phyloP scores from a whole-genome alignment of 2,888 invertebrate genomes.

The Ceraclea dissimilis region DNA sequence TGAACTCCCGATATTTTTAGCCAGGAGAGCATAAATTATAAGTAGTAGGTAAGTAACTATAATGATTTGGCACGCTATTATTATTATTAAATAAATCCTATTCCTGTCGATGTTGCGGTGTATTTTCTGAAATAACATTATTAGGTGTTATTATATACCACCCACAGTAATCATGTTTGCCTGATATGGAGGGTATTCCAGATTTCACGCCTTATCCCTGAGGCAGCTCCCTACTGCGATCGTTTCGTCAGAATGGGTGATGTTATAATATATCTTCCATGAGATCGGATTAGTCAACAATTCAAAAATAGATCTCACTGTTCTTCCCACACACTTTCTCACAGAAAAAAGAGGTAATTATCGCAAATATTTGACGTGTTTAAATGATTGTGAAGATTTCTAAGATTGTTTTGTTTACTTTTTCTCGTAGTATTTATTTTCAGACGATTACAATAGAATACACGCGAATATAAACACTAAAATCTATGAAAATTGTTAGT shows the following conservation, averaged over 20 bases:
- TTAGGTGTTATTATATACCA: background rate
- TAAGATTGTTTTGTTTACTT: too few species aligned
- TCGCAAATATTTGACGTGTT: too few species aligned
- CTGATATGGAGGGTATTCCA: conserved; percentile 17
- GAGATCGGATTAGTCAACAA: conserved; percentile 18
- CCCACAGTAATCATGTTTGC: conserved; percentile 11
- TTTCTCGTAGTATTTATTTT: too few species aligned
- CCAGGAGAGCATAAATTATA: background rate
- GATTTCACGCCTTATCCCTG: conserved; percentile 17
- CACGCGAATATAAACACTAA: too few species aligned
- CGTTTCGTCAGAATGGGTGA: background rate
- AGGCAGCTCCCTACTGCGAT: conserved; percentile 18
- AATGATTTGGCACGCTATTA: background rate
- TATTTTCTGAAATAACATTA: too few species aligned
- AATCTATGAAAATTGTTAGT: too few species aligned
- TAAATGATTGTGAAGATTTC: too few species aligned
- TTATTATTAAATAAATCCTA: background rate
- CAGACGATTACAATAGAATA: too few species aligned
- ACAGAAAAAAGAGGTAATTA: too few species aligned
- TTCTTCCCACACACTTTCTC: conserved; percentile 11
- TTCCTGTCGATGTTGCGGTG: too few species aligned
- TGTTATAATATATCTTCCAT: too few species aligned
- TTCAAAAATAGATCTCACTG: conserved; percentile 20
- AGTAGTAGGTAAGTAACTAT: background rate
- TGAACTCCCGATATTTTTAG: conserved; percentile 3